Conservation (phyloP, 53 echinoderm and acorn worm species). For the Temnopleurus reevesii region DNA sequence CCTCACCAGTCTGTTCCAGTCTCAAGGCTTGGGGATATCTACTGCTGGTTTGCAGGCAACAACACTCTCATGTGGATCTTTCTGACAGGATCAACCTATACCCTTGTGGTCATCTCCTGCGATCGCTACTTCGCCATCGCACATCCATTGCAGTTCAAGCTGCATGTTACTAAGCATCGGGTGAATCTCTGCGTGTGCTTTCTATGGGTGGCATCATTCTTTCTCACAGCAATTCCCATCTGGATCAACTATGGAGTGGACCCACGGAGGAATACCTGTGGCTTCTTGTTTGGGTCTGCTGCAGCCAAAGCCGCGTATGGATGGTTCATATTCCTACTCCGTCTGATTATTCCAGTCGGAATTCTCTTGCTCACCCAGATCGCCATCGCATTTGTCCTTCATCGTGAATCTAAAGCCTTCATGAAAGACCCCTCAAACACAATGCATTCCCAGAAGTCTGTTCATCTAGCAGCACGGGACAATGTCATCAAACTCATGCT, state of each 20-base stretch:
- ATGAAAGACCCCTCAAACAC: not conserved
- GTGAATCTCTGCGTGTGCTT: not conserved
- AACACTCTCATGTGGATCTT: constrained; percentile 8
- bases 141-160: constrained; percentile 26
- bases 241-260: not conserved
- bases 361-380: not conserved
- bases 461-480: constrained; percentile 5
- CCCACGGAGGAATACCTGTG: not conserved
- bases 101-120: constrained; percentile 8
- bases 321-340: not conserved
- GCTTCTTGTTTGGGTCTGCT: not conserved
- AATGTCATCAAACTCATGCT: constrained; percentile 30
- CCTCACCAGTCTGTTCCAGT: not conserved
- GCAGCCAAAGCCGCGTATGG: not conserved
- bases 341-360: not conserved
- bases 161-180: not conserved
- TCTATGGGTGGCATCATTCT: not conserved
- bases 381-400: not conserved
- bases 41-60: not conserved
- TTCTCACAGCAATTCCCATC: not conserved
- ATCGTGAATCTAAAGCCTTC: constrained; percentile 3
- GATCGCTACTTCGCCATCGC: constrained; percentile 28
- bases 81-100: not conserved
- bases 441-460: not conserved
- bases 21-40: not conserved